A percentile compares a stretch with the other conserved stretches of the same genome.
Evolutionary conservation across 2,113 vertebrate genomes (phyloP).

Genomic region (Corvus moneduloides): DNA sequence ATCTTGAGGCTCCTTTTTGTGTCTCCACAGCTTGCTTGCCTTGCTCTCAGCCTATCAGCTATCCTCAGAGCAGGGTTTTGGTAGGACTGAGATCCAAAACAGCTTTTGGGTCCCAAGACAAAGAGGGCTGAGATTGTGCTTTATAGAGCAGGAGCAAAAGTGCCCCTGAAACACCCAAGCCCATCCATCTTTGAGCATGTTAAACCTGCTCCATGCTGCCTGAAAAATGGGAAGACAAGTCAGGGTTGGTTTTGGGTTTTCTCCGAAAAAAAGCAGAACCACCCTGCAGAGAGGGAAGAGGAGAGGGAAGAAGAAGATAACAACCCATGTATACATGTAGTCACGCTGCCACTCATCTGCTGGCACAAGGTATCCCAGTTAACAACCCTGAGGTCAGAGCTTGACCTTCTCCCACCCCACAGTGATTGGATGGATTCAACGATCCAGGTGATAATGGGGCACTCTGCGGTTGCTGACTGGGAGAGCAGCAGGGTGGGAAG

Average conservation of each 20-base stretch:
- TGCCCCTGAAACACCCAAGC: not conserved
- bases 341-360: not conserved
- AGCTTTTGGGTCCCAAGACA: not conserved
- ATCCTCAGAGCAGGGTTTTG: not conserved
- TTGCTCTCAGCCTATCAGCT: not conserved
- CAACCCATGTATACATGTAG: accelerated
- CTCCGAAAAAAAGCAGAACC: not conserved
- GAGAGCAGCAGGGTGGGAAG: not conserved
- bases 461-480: not conserved
- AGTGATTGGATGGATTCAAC: accelerated
- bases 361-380: not conserved
- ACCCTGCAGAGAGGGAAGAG: not conserved
- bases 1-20: not conserved
- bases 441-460: accelerated
- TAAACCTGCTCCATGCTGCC: not conserved
- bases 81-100: not conserved
- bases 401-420: not conserved
- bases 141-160: not conserved
- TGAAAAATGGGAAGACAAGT: not conserved
- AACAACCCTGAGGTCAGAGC: not conserved
- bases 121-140: not conserved
- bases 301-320: not conserved
- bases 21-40: not conserved
- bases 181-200: not conserved
- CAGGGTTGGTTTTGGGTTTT: not conserved